Base-by-base conservation (phyloP, 35 echinoderm and acorn worm genomes). In the Eucidaris tribuloides region DNA sequence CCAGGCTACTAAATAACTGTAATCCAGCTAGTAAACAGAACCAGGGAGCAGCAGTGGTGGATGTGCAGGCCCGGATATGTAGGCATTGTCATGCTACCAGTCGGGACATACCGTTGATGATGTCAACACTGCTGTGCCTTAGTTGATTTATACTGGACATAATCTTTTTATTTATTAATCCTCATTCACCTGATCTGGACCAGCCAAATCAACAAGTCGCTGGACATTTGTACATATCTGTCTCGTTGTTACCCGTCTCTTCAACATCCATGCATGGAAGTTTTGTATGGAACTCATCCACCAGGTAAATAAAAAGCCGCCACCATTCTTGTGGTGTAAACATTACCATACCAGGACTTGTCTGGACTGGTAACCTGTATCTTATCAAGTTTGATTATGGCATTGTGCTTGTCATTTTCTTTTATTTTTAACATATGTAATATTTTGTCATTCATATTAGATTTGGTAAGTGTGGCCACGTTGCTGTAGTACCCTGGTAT, bases 241-340 rank as follows among this genome's bases (percentile, higher is more conserved):
- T 52, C n/a, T 52, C n/a, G 48, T 11, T n/a, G 9, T n/a, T 9
- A 11, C 9, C 48, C n/a, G 48, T n/a, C 48, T n/a, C n/a, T 52
- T 52, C 9, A n/a, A 42, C 44, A 74, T 36, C 68, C 44, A 74
- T 74, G 68, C 68, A 74, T 74, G 68, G 68, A 74, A 74, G 68
- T 74, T 74, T 74, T 74, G 24, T 74, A 74, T 74, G 68, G 68
- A 74, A 74, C 44, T 42, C 68, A 74, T 33, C 68, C 68, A n/a
- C 68, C 35, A 74, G 68, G 68, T 74, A 74, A 74, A 74, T 40
- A 64, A 64, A 64, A n/a, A n/a, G n/a, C n/a, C n/a, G n/a, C n/a
- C n/a, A n/a, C n/a, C n/a, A n/a, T n/a, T n/a, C n/a, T n/a, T n/a
- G n/a, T n/a, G n/a, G n/a, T n/a, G n/a, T n/a, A n/a, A n/a, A n/a